Evolutionary conservation across 2,888 invertebrate genomes (phyloP), one percentile per base, ranked within the genome.

Genomic region (Polietes domitor): DNA sequence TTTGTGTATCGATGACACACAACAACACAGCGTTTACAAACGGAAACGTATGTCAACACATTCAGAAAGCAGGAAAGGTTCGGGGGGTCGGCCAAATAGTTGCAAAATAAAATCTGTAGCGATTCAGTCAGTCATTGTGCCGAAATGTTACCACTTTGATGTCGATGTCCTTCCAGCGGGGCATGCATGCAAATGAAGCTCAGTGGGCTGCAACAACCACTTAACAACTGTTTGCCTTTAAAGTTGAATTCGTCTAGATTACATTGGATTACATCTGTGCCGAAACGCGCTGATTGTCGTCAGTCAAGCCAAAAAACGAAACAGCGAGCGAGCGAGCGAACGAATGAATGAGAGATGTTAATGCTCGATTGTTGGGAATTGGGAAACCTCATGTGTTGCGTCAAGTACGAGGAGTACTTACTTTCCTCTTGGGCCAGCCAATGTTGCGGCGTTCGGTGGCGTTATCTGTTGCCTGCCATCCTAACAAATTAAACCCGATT

Each of bases 161-260:
- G 78, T 41, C 70, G 58, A 84, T 84, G 78, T 41, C 70, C 50
- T 77, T 77, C 61, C 50, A 24, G 53, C 41, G 41, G 43, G 24
- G 24, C 43, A 68, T 41, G 63, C 63, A 80, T 83, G 81, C 80
- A 79, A 83, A 83, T 84, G 77, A 76, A 81, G 77, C 77, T 75
- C 72, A 55, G 72, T 77, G 74, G 77, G 77, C 53, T 76, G 74
- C 55, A 83, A 74, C 77, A 84, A 70, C 80, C 85, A 83, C 86
- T 86, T 83, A 77, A 85, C 86, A 86, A 82, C 85, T 86, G 86
- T 84, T 72, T 78, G 63, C 74, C 53, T 76, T 82, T 80, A 63
- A 65, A 75, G 65, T 82, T 85, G 76, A 72, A 70, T 79, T 78
- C 41, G 58, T 50, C 53, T 82, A 81, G 85, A 76, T 82, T 79